Evolutionary conservation across 2,888 invertebrate species (phyloP), one percentile per base, ranked within the genome.

Genomic region (Melanotus villosus): DNA sequence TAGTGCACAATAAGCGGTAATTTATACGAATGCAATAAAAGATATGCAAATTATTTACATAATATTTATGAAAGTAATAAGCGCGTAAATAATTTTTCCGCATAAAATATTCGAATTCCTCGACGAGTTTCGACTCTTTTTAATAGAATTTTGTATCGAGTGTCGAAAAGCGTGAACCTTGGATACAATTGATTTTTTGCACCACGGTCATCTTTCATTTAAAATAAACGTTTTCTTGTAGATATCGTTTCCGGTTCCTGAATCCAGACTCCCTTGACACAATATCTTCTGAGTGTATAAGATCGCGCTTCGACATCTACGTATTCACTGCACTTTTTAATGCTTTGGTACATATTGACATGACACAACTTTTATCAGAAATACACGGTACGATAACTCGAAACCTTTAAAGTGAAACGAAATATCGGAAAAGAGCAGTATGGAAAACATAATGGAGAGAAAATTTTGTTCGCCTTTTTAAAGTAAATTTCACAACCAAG

Each of bases 361-460:
- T 43, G n/a, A 43, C 43, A 43, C 43, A 16, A n/a, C 43, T 43
- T 43, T 43, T 43, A 43, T 43, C 43, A 43, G 43, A 43, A 43
- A 43, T 19, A 43, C 18, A 19, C 19, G 4, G 19, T 43, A 19
- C 19, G 19, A 43, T 19, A 43, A 43, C 43, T 19, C 4, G 43
- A 43, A 43, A 43, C 43, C 19, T 19, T 7, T 19, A 19, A 43
- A 43, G 43, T 43, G 10, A 18, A 43, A 10, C 1, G 43, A 19
- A 43, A 7, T 18, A 12, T 41, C 41, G 1, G 41, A 41, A 43
- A 18, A 43, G 43, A 18, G 19, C 19, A 43, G 43, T 16, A 19
- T 19, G 43, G 9, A 43, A 43, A n/a, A n/a, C n/a, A n/a, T n/a
- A 43, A 16, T 41, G 18, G 18, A 16, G 18, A 3, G 34, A 34